Evolutionary conservation across 2,797 vertebrate species (phyloP).

Genomic region (Lithobates pipiens): DNA sequence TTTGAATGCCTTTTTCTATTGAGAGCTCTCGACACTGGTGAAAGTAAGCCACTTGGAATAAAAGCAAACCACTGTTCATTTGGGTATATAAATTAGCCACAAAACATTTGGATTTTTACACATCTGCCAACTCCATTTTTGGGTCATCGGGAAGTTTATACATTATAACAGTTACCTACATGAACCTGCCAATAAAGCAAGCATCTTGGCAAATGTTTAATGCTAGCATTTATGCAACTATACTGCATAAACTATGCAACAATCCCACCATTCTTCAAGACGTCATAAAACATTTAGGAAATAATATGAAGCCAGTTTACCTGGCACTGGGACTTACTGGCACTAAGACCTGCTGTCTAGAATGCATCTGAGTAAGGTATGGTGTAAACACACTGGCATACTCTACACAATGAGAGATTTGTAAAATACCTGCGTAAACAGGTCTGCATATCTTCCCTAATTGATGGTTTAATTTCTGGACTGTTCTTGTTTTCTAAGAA

Average conservation of each 20-base stretch:
- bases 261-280: background rate
- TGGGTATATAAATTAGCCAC: background rate
- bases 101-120: background rate
- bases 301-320: background rate
- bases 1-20: background rate
- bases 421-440: background rate
- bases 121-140: background rate
- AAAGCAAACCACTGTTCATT: background rate
- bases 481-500: too few relatives aligned
- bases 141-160: background rate
- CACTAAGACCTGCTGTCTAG: background rate
- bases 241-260: background rate
- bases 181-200: background rate
- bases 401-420: background rate
- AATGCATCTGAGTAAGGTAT: background rate
- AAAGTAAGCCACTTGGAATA: background rate
- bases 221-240: background rate
- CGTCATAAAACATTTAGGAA: background rate
- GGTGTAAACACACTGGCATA: background rate
- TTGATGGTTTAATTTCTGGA: background rate
- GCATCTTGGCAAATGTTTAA: background rate
- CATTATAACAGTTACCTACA: background rate
- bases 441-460: background rate
- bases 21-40: background rate
- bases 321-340: conserved; percentile 3